Evolutionary conservation across 2,888 invertebrate genomes (phyloP), one percentile per base, ranked within the genome.

Genomic region (Microplitis deprimator): DNA sequence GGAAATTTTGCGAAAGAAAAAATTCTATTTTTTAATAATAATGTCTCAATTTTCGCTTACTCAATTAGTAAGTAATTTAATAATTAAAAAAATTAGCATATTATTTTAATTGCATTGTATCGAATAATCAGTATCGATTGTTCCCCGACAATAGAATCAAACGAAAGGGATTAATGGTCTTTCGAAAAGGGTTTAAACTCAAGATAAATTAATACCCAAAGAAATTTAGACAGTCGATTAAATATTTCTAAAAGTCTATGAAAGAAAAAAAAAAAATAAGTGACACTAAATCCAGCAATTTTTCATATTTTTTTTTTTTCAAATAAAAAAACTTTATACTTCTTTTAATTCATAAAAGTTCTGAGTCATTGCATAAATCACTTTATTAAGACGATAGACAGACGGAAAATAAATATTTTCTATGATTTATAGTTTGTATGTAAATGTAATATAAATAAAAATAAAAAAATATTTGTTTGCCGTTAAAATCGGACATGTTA

Each of bases 161-260:
- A 29, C 29, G 29, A 29, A 50, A 50, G 50, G 50, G 10, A 50
- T 13, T 50, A 50, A 50, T 50, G 50, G 50, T 50, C 50, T 50
- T 29, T 29, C 50, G 4, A 5, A 50, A 50, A 50, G 50, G 50
- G 50, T 50, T 50, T 13, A 8, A 8, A 50, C 50, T 13, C 8
- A 50, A 13, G 50, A 50, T 50, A 50, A 50, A 50, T 50, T 50
- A 13, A 5, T 50, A 29, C 50, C 13, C 4, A 50, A 50, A 50
- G 50, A 50, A 50, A 50, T 50, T 50, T 50, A 50, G 50, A 50
- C 50, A 50, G 50, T 50, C 50, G 50, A 50, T 50, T 50, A 50
- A 50, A 13, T 29, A 29, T 29, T 29, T 29, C 29, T 29, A 29
- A 29, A 29, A 29, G 29, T 29, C 29, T 29, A 29, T 4, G 4